A percentile compares a stretch with the other conserved stretches of the same genome.
Conservation (phyloP, 92 coral and sea anemone genomes). For the Isaurus tuberculatus region DNA sequence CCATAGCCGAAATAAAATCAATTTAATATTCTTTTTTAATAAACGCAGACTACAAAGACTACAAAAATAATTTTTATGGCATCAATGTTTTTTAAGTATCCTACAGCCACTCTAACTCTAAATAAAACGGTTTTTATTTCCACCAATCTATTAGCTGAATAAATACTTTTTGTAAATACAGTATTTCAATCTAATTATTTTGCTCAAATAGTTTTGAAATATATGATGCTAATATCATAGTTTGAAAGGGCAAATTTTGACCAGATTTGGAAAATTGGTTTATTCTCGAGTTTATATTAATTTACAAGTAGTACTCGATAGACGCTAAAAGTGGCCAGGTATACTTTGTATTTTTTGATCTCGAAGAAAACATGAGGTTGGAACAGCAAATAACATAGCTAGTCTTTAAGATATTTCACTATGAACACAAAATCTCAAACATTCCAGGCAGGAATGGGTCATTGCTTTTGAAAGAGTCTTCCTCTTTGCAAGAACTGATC, state of each 20-base stretch:
- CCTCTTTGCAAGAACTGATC: slow-evolving; percentile 47
- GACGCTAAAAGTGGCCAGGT: too few species aligned
- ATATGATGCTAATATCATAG: neutral
- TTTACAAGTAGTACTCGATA: neutral
- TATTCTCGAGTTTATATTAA: neutral
- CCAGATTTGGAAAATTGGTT: too few species aligned
- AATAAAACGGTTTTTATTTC: neutral
- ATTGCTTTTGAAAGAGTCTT: slow-evolving; percentile 58
- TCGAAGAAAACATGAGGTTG: too few species aligned
- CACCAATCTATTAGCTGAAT: slow-evolving; percentile 13
- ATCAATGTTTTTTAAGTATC: slow-evolving; percentile 18
- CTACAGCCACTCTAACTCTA: neutral
- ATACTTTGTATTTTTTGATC: neutral
- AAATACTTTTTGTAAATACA: slow-evolving; percentile 34
- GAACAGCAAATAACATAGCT: neutral
- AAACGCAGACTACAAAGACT: neutral
- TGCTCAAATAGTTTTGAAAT: neutral
- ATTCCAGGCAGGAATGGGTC: slow-evolving; percentile 92
- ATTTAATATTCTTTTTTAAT: neutral
- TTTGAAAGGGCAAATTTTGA: neutral
- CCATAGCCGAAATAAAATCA: neutral
- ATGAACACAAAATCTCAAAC: slow-evolving; percentile 87
- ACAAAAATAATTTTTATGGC: neutral
- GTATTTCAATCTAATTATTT: slow-evolving; percentile 9
- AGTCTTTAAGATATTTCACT: slow-evolving; percentile 2